Evolutionary conservation across 2,113 vertebrate genomes (phyloP).

Genomic region (Patagioenas fasciata): DNA sequence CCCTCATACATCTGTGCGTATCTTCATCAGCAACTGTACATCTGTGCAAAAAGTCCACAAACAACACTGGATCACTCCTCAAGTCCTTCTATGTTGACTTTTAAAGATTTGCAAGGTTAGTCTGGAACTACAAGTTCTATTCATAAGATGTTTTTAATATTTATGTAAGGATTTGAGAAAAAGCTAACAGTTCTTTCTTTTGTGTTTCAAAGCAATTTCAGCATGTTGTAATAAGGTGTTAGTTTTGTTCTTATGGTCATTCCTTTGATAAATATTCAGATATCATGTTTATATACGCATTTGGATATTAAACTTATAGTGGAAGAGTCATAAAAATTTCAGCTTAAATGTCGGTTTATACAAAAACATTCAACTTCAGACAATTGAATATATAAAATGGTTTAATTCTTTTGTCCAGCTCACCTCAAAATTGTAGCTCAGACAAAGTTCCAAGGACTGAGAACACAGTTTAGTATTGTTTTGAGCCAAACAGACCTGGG

Average conservation of each 20-base stretch:
- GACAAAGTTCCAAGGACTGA: slow-evolving; percentile 92
- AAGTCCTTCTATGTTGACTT: neutral
- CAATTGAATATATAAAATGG: neutral
- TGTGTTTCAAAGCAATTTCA: neutral
- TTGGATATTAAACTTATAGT: neutral
- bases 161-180: neutral
- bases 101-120: neutral
- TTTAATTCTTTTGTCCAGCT: slow-evolving; percentile 17
- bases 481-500: slow-evolving; percentile 91
- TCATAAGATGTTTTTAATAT: neutral
- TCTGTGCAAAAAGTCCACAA: neutral
- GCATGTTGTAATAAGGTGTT: neutral
- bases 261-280: neutral
- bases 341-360: neutral
- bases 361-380: neutral
- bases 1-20: neutral
- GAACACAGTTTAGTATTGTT: slow-evolving; percentile 86
- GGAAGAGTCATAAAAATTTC: neutral
- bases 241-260: neutral
- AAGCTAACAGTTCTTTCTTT: neutral
- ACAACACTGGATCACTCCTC: neutral
- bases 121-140: neutral
- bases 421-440: slow-evolving; percentile 96
- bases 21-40: neutral
- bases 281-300: neutral